A percentile compares a stretch with the other conserved stretches of the same genome.
These are phyloP conservation scores for Macquaria ambigua DNA, from an alignment of 2,113 vertebrate genomes.

Conservation along the genomic window DNA sequence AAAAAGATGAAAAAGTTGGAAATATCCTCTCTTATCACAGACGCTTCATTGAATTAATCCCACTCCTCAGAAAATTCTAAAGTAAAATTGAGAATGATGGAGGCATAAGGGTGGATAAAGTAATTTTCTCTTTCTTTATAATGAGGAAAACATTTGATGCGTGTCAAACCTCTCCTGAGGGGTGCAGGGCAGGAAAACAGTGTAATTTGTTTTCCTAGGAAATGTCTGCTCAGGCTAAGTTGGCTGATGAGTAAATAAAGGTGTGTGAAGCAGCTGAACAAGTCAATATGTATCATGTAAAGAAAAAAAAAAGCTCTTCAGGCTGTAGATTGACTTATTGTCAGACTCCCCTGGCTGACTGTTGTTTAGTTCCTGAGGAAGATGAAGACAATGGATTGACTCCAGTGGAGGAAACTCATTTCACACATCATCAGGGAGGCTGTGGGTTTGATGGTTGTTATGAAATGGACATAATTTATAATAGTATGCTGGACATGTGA, in stretches of 20 bases:
- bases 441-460: conserved; percentile 10
- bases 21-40: not conserved
- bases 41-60: not conserved
- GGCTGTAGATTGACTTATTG: conserved; percentile 26
- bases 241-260: not conserved
- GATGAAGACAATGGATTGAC: conserved; percentile 12
- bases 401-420: conserved; percentile 5
- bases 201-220: not conserved
- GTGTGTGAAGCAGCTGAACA: not conserved
- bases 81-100: not conserved
- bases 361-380: not conserved
- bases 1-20: not conserved
- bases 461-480: not conserved
- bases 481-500: not conserved
- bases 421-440: conserved; percentile 7
- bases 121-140: not conserved
- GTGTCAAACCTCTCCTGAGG: not conserved
- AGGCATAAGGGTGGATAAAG: not conserved
- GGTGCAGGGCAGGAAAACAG: not conserved
- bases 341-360: not conserved
- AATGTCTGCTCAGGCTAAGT: not conserved
- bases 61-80: not conserved
- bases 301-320: not conserved
- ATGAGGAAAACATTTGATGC: not conserved
- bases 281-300: conserved; percentile 7